Base-by-base conservation (phyloP, 2,797 vertebrate species). In the Paratrypauchen microcephalus region DNA sequence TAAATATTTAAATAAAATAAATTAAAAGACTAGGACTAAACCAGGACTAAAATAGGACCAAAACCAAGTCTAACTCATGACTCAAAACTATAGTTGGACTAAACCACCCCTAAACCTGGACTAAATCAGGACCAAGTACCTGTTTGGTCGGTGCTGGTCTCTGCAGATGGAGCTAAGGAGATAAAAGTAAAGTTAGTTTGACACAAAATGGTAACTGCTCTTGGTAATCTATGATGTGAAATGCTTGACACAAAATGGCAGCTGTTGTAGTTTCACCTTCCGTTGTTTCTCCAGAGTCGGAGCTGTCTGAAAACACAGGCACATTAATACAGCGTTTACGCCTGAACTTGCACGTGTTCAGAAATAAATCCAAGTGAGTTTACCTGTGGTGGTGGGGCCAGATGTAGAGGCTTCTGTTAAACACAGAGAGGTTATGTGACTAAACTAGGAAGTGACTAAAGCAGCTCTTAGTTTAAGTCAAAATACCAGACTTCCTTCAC, bases 321-420 rank as follows among this genome's bases (percentile, higher is more conserved):
- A 28, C 12, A 28, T 57, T 57, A 26, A 28, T 16, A 57, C 55
- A 28, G 16, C 5, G 6, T 21, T n/a, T 28, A 28, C 6, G 19
- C 5, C 15, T 1, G 5, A 4, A 56, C 54, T 56, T 56, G 26
- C 54, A 56, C 23, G 5, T 26, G 56, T 13, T 61, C n/a, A 39
- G n/a, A 5, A 2, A 2, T 4, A 5, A 16, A 5, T 61, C 32
- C 32, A 39, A 19, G 19, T 39, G 30, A 61, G n/a, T 12, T 61
- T 41, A 61, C 59, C 59, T 61, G 59, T 61, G 59, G 59, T 4
- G 59, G 59, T 1, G 30, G 59, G 59, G 30, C 59, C 59, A 39
- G 32, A 41, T 0, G 59, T 39, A 5, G 39, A 11, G 19, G 32
- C 19, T 23, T n/a, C 59, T 39, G 32, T 41, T 5, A 41, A 61